Base-by-base conservation (phyloP, 1,140 invertebrate species). In the Bathynomus jamesi region DNA sequence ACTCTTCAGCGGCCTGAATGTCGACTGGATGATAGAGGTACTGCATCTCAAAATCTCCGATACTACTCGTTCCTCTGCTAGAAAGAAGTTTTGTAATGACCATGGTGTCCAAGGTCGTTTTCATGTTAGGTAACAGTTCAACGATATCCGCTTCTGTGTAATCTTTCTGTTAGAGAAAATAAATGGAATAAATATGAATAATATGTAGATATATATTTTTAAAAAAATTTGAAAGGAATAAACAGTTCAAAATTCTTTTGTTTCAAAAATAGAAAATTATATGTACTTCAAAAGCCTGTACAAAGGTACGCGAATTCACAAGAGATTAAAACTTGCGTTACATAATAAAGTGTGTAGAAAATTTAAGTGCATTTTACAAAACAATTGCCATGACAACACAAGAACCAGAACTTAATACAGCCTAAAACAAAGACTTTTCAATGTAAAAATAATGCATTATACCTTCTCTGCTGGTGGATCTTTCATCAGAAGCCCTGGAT, bases 21-120 rank as follows among this genome's bases (percentile, higher is more conserved):
- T 82, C 81, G 31, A 79, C 72, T 27, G 83, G 83, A 63, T 85
- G 82, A 78, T 82, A 84, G 29, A 84, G 76, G 73, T 84, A 85
- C 69, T 84, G 83, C 3, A 84, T 82, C 78, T 84, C 84, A 79
- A 85, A 85, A 71, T 85, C 82, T 10, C 83, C 84, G 21, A 85
- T 75, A 64, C 80, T 81, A 11, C 84, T 83, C 7, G 84, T 85
- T 17, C 83, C 83, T 65, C 79, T 79, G 0, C 78, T 79, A 67
- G 83, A 84, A 0, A 85, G 80, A 7, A 85, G 80, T 74, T 84
- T 83, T 1, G 84, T 85, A 27, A 85, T 83, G 11, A 83, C 80
- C 83, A 85, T 84, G 27, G 83, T 82, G 71, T 84, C 82, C 28
- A 85, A 71, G 0, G 83, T 84, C 32, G 80, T 82, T 61, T 79